Conservation (phyloP, 2,888 invertebrate species). For the Pegoplata infirma region DNA sequence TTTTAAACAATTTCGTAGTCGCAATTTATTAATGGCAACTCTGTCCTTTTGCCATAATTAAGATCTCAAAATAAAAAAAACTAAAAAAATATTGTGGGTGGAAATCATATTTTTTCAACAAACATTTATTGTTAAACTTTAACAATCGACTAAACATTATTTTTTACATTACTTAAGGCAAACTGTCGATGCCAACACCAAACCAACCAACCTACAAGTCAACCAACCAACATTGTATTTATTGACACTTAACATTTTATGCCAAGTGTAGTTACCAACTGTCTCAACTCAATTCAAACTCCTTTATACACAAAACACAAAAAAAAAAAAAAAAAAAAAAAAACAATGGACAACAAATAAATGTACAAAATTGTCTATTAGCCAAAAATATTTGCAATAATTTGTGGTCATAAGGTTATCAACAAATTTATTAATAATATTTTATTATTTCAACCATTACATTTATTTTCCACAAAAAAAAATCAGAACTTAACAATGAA, state of each 20-base stretch:
- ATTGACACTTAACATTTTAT: slow-evolving; percentile 59
- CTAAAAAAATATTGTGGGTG: slow-evolving; percentile 43
- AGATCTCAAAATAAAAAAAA: slow-evolving; percentile 57
- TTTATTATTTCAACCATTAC: slow-evolving; percentile 51
- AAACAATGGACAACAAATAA: slow-evolving; percentile 49
- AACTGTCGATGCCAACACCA: slow-evolving; percentile 50
- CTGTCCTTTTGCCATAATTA: slow-evolving; percentile 43
- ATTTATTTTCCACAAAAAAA: slow-evolving; percentile 5
- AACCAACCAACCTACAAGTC: neutral
- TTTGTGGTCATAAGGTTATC: slow-evolving; percentile 63
- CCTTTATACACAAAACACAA: no score
- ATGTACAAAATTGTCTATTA: slow-evolving; percentile 57
- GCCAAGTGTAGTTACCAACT: slow-evolving; percentile 26
- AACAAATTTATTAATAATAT: slow-evolving; percentile 63
- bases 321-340: neutral
- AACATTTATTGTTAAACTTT: slow-evolving; percentile 33
- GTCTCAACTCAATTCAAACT: slow-evolving; percentile 17
- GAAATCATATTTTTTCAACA: slow-evolving; percentile 10
- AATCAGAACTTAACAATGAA: slow-evolving; percentile 6
- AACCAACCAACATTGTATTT: slow-evolving; percentile 39
- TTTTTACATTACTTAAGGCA: slow-evolving; percentile 43
- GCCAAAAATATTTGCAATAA: slow-evolving; percentile 59
- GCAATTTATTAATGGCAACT: slow-evolving; percentile 34
- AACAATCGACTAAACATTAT: slow-evolving; percentile 39
- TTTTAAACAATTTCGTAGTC: no score